Evolutionary conservation across 2,113 vertebrate genomes (phyloP).

Genomic region (Micronycteris hirsuta): DNA sequence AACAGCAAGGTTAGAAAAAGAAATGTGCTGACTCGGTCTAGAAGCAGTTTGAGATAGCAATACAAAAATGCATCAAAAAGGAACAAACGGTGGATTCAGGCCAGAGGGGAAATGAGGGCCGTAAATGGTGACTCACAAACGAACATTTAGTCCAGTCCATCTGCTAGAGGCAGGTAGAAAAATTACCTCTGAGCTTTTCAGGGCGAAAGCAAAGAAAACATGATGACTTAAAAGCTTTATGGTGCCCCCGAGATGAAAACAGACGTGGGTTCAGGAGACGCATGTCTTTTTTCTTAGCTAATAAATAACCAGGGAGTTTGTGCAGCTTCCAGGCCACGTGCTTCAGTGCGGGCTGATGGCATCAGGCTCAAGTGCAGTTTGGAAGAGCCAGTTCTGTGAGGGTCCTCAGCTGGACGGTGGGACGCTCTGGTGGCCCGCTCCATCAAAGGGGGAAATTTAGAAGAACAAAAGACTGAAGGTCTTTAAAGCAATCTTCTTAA

Average conservation of each 20-base stretch:
- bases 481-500: background rate
- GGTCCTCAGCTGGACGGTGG: accelerated
- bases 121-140: background rate
- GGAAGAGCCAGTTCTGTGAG: background rate
- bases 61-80: background rate
- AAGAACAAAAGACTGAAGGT: background rate
- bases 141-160: background rate
- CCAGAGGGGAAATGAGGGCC: background rate
- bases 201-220: background rate
- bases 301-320: background rate
- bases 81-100: background rate
- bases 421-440: background rate
- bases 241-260: background rate
- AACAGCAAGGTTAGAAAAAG: background rate
- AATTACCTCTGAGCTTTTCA: background rate
- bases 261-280: background rate
- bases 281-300: background rate
- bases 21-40: background rate
- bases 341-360: background rate
- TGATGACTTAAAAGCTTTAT: background rate
- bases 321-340: background rate
- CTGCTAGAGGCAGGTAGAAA: background rate
- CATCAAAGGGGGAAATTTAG: background rate
- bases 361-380: background rate
- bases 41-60: background rate